Base-by-base conservation (phyloP, 2,113 vertebrate genomes). In the Myiozetetes cayanensis region DNA sequence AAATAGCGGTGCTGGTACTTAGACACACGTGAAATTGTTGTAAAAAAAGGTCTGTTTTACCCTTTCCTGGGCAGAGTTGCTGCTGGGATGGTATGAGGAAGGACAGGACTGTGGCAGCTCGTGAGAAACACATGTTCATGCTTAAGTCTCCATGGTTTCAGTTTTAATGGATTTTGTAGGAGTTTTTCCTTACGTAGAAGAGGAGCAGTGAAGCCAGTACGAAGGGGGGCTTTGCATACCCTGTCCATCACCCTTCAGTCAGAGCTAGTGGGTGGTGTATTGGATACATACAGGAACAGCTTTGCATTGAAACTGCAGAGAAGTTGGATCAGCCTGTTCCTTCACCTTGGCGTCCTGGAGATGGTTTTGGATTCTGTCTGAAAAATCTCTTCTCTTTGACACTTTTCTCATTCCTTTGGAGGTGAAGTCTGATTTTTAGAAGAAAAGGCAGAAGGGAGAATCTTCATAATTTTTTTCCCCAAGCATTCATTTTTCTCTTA, bases 401-500 rank as follows among this genome's bases (percentile, higher is more conserved):
- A 2, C 33, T 76, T 35, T 20, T 59, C 39, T 92, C 35, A 21
- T 50, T 65, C 68, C 66, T 86, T 46, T 72, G 20, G 49, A 71
- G 35, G 4, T 68, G 12, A 73, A 59, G 30, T 80, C 35, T 85
- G 56, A 66, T 41, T 77, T 31, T 33, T 9, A 61, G 12, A 83
- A 77, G 56, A 68, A 61, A 44, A 78, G 53, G 11, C 62, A 76
- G 49, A 55, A 85, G 67, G 65, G 28, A 91, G 25, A 90, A 21
- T 66, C 31, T 22, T 82, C 2, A 0, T 81, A 2, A 27, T 87
- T 89, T 76, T 77, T 59, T 25, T n/a, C 39, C 8, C 37, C 19
- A 10, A 88, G 37, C 55, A 65, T 66, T 87, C 88, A 62, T 93
- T 96, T 95, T 95, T 90, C 65, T 90, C 30, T 76, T 92, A 90